These are phyloP conservation scores for Penaeus japonicus DNA, from an alignment of 1,140 invertebrate genomes.

Conservation along the genomic window DNA sequence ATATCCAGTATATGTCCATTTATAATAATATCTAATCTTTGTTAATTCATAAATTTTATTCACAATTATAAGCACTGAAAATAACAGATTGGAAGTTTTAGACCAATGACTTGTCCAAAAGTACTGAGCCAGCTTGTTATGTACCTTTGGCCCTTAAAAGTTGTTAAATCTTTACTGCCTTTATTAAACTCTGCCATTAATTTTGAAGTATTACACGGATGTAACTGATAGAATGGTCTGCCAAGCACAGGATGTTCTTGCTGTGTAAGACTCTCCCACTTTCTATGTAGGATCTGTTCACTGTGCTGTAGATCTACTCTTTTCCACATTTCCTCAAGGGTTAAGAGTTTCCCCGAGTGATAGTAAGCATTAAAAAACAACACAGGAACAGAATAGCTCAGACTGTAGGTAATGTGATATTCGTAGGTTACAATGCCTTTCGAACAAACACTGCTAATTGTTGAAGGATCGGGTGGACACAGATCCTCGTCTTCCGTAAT, in stretches of 20 bases:
- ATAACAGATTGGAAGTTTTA: constrained; percentile 14
- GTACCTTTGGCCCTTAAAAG: not conserved
- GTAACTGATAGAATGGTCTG: constrained; percentile 28
- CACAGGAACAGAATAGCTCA: constrained; percentile 30
- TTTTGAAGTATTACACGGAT: constrained; percentile 26
- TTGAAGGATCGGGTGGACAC: not conserved
- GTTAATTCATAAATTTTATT: not conserved
- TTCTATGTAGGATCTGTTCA: not conserved
- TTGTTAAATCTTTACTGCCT: not conserved
- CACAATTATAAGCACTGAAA: not conserved
- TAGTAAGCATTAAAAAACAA: constrained; percentile 36
- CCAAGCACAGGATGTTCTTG: constrained; percentile 37
- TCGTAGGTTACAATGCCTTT: constrained; percentile 19
- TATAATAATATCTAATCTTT: too few relatives aligned
- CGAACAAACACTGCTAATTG: not conserved
- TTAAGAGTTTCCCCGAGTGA: constrained; percentile 20
- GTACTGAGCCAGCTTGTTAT: constrained; percentile 29
- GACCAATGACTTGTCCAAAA: constrained; percentile 36
- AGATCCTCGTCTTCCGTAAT: not conserved
- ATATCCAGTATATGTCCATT: too few relatives aligned
- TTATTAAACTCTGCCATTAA: not conserved
- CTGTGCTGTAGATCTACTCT: not conserved
- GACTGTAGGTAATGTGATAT: constrained; percentile 27
- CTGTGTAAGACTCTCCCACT: constrained; percentile 29
- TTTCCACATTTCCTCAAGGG: constrained; percentile 12